Base-by-base conservation (phyloP, 2,888 invertebrate species). In the Lypha dubia region DNA sequence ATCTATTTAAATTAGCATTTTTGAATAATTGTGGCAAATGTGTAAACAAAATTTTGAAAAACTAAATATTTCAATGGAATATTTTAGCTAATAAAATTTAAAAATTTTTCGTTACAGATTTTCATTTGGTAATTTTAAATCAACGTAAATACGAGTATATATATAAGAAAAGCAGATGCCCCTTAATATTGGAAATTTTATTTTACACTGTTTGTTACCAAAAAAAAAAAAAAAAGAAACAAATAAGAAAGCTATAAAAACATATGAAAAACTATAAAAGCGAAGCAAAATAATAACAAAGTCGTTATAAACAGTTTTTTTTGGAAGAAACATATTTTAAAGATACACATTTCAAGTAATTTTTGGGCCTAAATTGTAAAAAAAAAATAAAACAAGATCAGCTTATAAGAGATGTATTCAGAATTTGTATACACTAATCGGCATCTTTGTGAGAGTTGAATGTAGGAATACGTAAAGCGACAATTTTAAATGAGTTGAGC, bases 51-150 rank as follows among this genome's bases (percentile, higher is more conserved):
- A 24, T 68, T 24, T 0, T 11, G 38, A 41, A 53, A 41, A 53
- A 41, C 51, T 68, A 53, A 68, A 68, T 68, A 53, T 53, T 41
- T 68, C 35, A 67, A 32, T 35, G 51, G 13, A 2, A 32, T 49
- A n/a, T 32, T 49, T 32, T 35, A 53, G 51, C 24, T 41, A 53
- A 68, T 53, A 53, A 53, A 68, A 38, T 38, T 41, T 5, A 3
- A 5, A 41, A 41, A 41, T 11, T 41, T 11, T 71, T 20, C 28
- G 53, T 68, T 24, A 11, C 56, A 44, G 70, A 41, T 44, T 41
- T 28, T 58, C 28, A 32, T 71, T n/a, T 20, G 2, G 13, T 8
- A 17, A 17, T 44, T 44, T 24, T 11, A 5, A 56, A 58, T 44
- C 17, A 17, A 58, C 17, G 13, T 24, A 28, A 67, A 20, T 22